Evolutionary conservation across 2,888 invertebrate species (phyloP).

Genomic region (Dynastes tityus): DNA sequence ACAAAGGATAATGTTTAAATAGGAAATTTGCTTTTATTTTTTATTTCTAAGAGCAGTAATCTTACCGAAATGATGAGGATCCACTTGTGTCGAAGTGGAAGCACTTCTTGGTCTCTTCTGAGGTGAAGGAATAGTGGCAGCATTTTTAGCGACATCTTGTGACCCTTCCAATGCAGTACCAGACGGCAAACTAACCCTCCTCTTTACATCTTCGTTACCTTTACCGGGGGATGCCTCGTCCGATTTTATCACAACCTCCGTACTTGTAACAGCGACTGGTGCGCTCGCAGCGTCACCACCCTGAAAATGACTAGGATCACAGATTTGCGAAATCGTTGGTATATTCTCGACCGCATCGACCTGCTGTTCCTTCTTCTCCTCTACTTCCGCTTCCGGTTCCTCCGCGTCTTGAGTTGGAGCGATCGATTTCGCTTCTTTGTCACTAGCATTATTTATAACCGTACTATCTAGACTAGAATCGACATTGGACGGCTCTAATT

Average conservation of each 20-base stretch:
- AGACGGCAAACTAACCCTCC: slow-evolving; percentile 77
- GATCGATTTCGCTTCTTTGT: slow-evolving; percentile 34
- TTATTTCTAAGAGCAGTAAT: neutral
- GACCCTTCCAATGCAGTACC: slow-evolving; percentile 64
- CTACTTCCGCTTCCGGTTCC: slow-evolving; percentile 42
- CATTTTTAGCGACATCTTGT: slow-evolving; percentile 65
- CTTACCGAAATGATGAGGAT: slow-evolving; percentile 89
- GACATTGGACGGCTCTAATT: slow-evolving; percentile 71
- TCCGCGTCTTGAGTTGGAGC: slow-evolving; percentile 48
- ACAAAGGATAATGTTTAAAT: too few species aligned
- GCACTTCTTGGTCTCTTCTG: slow-evolving; percentile 84
- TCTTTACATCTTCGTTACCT: slow-evolving; percentile 62
- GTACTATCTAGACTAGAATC: slow-evolving; percentile 65
- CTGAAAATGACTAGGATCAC: slow-evolving; percentile 77
- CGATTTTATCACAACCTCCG: slow-evolving; percentile 27
- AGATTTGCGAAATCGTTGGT: slow-evolving; percentile 82
- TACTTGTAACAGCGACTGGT: slow-evolving; percentile 33
- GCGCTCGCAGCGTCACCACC: slow-evolving; percentile 40
- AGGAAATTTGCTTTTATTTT: too few species aligned
- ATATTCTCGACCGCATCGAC: slow-evolving; percentile 73
- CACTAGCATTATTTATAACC: slow-evolving; percentile 51
- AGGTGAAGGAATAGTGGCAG: slow-evolving; percentile 74
- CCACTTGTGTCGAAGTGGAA: slow-evolving; percentile 87
- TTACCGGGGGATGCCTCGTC: slow-evolving; percentile 52
- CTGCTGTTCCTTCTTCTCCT: slow-evolving; percentile 58